Evolutionary conservation across 2,797 vertebrate genomes (phyloP), one percentile per base, ranked within the genome.

Genomic region (Yasuhikotakia modesta): DNA sequence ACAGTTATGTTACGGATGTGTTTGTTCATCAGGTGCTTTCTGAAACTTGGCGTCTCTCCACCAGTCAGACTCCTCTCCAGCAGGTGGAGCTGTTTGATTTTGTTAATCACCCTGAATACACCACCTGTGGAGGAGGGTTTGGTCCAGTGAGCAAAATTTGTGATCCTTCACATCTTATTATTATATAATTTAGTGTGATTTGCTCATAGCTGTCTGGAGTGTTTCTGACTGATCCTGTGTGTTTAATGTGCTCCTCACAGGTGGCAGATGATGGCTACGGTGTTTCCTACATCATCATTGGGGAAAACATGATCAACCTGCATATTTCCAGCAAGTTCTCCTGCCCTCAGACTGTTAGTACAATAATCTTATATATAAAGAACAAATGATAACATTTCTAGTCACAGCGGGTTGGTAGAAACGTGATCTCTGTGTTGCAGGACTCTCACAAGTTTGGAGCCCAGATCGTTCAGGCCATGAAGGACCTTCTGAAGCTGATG

Each of bases 201-300:
- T 39, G 7, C 35, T 39, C 35, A 1, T 39, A 10, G 6, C 35
- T 39, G 35, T 39, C 8, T 8, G 35, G 7, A 39, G 35, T 8
- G 1, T 39, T 39, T 39, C 8, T 39, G 1, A 39, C 35, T 8
- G 35, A 8, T 39, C 1, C 35, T 8, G 35, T 39, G 6, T 35
- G 32, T 35, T 35, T 5, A 5, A 35, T 35, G 32, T 35, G 32
- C 32, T 35, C 32, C 6, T 35, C 1, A 5, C 13, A 97, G 96
- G 95, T 96, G 16, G 92, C 93, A 1, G 94, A 97, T 79, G 93
- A 97, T 4, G 96, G 96, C n/a, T 98, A 97, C 1, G 96, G 96
- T 0, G 93, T 97, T 35, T 95, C 94, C 16, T 98, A 96, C 84
- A 90, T 90, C 81, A 85, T 96, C 71, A 83, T 94, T 63, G 95